A percentile compares a stretch with the other conserved stretches of the same genome.
These are phyloP conservation scores for Elaphurus davidianus DNA, from an alignment of 2,113 vertebrate genomes.

Conservation along the genomic window DNA sequence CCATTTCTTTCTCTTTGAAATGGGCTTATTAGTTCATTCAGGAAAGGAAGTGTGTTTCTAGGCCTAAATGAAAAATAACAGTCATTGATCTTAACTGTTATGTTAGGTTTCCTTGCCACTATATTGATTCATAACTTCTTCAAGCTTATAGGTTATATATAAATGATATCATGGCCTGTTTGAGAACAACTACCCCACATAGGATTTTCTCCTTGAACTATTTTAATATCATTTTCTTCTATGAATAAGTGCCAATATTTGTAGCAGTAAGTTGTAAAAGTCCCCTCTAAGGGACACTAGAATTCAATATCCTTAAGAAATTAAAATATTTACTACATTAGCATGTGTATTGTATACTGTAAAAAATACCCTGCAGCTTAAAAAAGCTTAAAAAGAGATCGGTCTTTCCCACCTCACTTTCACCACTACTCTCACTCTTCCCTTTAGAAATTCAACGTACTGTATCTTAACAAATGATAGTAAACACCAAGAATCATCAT, in stretches of 20 bases:
- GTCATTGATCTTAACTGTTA: neutral
- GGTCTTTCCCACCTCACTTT: neutral
- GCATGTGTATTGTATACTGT: neutral
- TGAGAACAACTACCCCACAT: neutral
- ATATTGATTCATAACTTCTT: neutral
- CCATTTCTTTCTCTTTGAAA: neutral
- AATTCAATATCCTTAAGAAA: constrained; percentile 34
- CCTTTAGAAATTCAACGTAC: neutral
- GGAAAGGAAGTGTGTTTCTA: neutral
- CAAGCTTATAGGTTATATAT: neutral
- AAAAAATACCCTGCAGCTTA: neutral
- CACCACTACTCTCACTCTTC: neutral
- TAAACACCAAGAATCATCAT: neutral
- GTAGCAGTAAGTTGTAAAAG: neutral
- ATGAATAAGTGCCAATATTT: neutral
- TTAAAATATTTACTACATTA: constrained; percentile 5
- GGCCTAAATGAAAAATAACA: neutral
- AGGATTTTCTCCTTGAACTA: neutral
- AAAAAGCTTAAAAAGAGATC: neutral
- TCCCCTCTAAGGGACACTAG: neutral
- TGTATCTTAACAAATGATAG: neutral
- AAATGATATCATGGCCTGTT: neutral
- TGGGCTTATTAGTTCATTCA: neutral
- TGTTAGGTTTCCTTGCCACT: neutral
- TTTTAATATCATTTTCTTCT: constrained; percentile 6